A percentile compares a stretch with the other conserved stretches of the same genome.
Conservation (phyloP, 2,113 vertebrate genomes). For the Lophura nycthemera region DNA sequence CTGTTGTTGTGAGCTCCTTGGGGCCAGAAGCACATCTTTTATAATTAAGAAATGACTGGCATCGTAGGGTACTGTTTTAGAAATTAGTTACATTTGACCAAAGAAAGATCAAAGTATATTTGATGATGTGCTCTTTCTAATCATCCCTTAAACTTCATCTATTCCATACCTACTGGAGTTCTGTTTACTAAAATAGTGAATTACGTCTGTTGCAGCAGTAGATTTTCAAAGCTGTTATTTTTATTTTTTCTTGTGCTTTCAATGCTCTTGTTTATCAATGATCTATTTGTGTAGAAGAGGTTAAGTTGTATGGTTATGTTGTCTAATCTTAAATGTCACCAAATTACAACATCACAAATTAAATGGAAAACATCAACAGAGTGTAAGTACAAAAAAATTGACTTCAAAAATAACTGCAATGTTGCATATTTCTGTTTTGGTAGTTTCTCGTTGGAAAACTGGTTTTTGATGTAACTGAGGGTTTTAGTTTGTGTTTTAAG, state of each 20-base stretch:
- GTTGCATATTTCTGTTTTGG: not conserved
- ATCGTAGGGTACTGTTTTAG: not conserved
- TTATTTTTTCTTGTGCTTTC: not conserved
- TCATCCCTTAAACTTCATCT: not conserved
- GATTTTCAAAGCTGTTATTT: not conserved
- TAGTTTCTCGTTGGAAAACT: not conserved
- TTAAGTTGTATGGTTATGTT: not conserved
- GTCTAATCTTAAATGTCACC: not conserved
- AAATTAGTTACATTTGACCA: constrained; percentile 32
- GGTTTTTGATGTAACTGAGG: not conserved
- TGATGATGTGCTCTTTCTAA: constrained; percentile 4
- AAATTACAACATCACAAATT: not conserved
- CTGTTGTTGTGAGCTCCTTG: constrained; percentile 31
- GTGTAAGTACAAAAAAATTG: not conserved
- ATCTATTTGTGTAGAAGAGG: not conserved
- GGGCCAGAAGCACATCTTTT: constrained; percentile 41
- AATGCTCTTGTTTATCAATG: not conserved
- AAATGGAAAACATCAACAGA: not conserved
- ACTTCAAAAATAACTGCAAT: not conserved
- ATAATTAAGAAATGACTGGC: constrained; percentile 55
- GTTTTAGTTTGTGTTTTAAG: not conserved
- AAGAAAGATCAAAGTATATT: constrained; percentile 41
- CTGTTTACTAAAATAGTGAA: not conserved
- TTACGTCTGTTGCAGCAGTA: not conserved
- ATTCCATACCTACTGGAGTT: not conserved